These are phyloP conservation scores for Carapus acus DNA, from an alignment of 2,797 vertebrate genomes.

Conservation along the genomic window DNA sequence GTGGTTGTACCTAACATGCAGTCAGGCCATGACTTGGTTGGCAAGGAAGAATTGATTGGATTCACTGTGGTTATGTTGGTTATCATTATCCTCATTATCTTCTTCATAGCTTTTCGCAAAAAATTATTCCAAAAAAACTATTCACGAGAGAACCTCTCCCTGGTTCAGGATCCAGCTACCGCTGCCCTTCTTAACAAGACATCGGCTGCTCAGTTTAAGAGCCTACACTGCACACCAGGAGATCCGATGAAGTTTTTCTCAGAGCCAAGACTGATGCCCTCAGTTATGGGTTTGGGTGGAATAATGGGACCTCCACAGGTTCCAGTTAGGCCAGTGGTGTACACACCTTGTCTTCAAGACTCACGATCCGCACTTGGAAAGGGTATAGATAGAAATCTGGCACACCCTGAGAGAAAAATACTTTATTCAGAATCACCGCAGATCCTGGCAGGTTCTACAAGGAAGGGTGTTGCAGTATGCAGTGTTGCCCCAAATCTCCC, in stretches of 20 bases:
- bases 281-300: slow-evolving; percentile 33
- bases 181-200: slow-evolving; percentile 91
- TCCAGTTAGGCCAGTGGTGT: slow-evolving; percentile 92
- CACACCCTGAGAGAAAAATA: slow-evolving; percentile 94
- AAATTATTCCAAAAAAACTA: slow-evolving; percentile 95
- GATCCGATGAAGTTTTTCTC: slow-evolving; percentile 88
- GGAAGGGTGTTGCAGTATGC: slow-evolving; percentile 90
- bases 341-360: slow-evolving; percentile 93
- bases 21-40: slow-evolving; percentile 87
- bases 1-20: slow-evolving; percentile 96
- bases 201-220: slow-evolving; percentile 87
- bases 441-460: slow-evolving; percentile 77
- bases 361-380: slow-evolving; percentile 85
- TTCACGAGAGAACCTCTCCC: slow-evolving; percentile 88
- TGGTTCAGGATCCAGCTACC: slow-evolving; percentile 92
- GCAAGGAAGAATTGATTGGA: slow-evolving; percentile 94
- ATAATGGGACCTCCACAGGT: slow-evolving; percentile 83
- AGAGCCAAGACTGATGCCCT: slow-evolving; percentile 71
- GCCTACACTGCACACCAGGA: slow-evolving; percentile 73
- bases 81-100: slow-evolving; percentile 82
- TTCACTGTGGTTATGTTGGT: slow-evolving; percentile 88
- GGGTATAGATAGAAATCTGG: slow-evolving; percentile 77
- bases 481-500: slow-evolving; percentile 95
- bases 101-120: slow-evolving; percentile 90
- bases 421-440: slow-evolving; percentile 92